phyloP scores from a whole-genome alignment of 2,113 vertebrate genomes.

The Sphaerodactylus townsendi region DNA sequence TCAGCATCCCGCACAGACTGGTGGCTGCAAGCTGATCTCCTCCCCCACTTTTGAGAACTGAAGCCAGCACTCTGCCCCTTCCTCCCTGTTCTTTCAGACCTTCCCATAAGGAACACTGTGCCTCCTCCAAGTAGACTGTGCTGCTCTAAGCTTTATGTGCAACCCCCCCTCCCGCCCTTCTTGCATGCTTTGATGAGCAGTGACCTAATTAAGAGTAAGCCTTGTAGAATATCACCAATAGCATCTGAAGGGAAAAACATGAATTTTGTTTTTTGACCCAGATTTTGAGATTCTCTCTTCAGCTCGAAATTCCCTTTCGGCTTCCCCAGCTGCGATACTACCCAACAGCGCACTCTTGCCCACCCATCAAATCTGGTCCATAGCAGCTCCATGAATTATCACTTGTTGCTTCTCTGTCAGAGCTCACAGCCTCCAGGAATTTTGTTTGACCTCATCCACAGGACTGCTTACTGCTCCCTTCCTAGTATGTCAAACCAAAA shows the following conservation, averaged over 20 bases:
- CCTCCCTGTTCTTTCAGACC: neutral
- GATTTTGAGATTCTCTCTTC: constrained; percentile 9
- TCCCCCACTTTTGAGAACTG: neutral
- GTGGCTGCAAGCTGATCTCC: neutral
- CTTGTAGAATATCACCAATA: constrained; percentile 26
- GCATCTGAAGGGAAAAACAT: constrained; percentile 8
- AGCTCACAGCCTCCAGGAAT: neutral
- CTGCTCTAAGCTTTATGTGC: neutral
- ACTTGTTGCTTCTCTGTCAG: neutral
- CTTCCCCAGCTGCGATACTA: neutral
- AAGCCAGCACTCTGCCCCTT: neutral
- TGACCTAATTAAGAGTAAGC: constrained; percentile 25
- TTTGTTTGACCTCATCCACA: neutral
- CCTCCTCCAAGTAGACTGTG: neutral
- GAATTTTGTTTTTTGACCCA: constrained; percentile 13
- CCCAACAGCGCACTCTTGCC: neutral
- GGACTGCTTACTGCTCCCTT: neutral
- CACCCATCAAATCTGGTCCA: neutral
- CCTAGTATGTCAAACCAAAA: neutral
- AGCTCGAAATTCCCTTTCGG: neutral
- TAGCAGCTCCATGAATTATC: neutral
- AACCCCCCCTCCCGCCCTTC: neutral
- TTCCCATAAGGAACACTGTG: constrained; percentile 9
- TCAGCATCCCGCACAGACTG: neutral
- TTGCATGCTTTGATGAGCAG: constrained; percentile 26